phyloP scores from a whole-genome alignment of 1,140 invertebrate species.

The Calosoma granatense region DNA sequence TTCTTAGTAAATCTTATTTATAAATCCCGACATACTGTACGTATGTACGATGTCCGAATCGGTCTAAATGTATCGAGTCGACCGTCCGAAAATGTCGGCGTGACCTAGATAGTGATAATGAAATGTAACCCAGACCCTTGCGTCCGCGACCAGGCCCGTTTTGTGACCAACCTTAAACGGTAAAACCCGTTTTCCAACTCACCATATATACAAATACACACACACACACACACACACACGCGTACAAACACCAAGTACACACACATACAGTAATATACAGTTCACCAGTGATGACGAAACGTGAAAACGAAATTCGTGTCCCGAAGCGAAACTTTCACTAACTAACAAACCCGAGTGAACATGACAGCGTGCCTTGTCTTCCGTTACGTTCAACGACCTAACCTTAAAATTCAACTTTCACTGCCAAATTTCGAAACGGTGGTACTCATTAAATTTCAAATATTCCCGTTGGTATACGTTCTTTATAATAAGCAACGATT shows the following conservation, averaged over 20 bases:
- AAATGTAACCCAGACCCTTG: conserved; percentile 8
- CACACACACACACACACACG: neutral
- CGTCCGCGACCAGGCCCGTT: neutral
- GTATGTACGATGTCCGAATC: neutral
- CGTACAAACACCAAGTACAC: neutral
- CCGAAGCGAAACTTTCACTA: neutral
- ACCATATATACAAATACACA: neutral
- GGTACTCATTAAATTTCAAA: neutral
- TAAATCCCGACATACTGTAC: neutral
- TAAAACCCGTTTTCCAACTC: neutral
- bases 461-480: too few relatives aligned
- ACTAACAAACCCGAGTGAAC: neutral
- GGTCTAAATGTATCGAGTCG: neutral
- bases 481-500: too few relatives aligned
- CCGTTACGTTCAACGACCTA: conserved; percentile 5
- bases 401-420: conserved; percentile 7
- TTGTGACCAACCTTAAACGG: neutral
- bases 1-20: neutral
- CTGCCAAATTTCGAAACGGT: conserved; percentile 1
- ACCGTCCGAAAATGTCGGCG: neutral
- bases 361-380: neutral
- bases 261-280: neutral
- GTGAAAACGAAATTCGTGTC: conserved; percentile 2
- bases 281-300: neutral
- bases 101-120: conserved; percentile 7